These are phyloP conservation scores for Sarcophaga peregrina DNA, from an alignment of 1,140 invertebrate species.

Conservation along the genomic window DNA sequence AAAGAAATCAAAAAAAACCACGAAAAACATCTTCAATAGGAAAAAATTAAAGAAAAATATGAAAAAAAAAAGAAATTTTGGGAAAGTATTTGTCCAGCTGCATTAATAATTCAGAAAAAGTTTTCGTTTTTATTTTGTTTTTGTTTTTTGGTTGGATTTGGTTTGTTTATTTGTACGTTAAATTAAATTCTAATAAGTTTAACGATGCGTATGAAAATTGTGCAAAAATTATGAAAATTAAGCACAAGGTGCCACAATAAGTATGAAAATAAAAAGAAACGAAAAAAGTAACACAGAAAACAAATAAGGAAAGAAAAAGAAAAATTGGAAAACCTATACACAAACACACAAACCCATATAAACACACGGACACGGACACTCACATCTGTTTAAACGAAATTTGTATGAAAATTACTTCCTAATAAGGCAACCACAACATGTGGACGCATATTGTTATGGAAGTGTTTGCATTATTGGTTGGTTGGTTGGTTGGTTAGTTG, in stretches of 20 bases:
- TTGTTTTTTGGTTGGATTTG: not conserved
- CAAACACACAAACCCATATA: not conserved
- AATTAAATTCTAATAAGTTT: conserved; percentile 20
- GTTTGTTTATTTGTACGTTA: not conserved
- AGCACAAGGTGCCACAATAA: not conserved
- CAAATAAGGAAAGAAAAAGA: not conserved
- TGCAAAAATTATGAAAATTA: conserved; percentile 27
- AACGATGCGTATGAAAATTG: conserved; percentile 20
- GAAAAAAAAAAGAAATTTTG: not conserved
- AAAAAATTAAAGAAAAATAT: too few species aligned
- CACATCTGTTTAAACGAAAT: not conserved
- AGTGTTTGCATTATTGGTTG: too few species aligned
- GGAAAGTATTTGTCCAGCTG: not conserved
- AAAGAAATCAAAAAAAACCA: too few species aligned
- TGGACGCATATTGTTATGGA: conserved; percentile 9
- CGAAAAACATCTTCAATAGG: too few species aligned
- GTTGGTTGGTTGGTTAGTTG: not conserved
- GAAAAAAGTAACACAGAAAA: not conserved
- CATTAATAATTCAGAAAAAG: not conserved
- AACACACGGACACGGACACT: not conserved
- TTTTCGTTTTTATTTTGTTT: not conserved
- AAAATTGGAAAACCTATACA: not conserved
- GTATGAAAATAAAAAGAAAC: not conserved
- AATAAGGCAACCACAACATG: conserved; percentile 21
- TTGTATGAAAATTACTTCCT: conserved; percentile 3